Evolutionary conservation across 2,797 vertebrate genomes (phyloP), one percentile per base, ranked within the genome.

Genomic region (Anableps anableps): DNA sequence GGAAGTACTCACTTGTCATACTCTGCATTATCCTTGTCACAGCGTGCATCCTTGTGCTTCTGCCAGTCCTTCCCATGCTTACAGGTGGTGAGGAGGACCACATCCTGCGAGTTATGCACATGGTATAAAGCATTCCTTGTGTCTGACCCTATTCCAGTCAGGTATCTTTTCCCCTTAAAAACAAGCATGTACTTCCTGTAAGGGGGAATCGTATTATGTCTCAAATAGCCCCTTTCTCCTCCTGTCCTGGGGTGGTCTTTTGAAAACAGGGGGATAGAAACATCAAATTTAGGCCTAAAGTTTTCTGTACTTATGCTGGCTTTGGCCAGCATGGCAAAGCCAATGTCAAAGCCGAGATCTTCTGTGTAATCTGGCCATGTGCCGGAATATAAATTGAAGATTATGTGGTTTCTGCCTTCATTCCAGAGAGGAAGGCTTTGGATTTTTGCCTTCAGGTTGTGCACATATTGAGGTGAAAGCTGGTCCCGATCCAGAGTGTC

Each of bases 21-120:
- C 89, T 99, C 98, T 0, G 96, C 85, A 88, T 99, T 99, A 97
- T 99, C 98, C 93, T 93, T 94, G 86, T 99, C 98, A 84, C 99
- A 99, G 93, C 99, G 98, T 48, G 96, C 96, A 85, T 99, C 99
- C 94, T 99, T 99, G 95, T 99, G 98, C 93, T 97, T 99, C 93
- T 99, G 98, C 99, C 99, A 99, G 96, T 99, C 99, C 92, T 99
- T 99, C 80, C 99, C 99, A 79, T 99, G 99, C 91, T 98, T 99
- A 95, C 99, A 99, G 77, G 99, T 99, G 92, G 98, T 99, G 93
- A 99, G 96, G 85, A 99, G 98, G 86, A 99, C 94, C 87, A 99
- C 97, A 75, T 99, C 98, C 94, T 99, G 97, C 0, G 97, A 97
- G 85, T 99, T 99, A 87, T 99, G 98, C 83, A 99, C 97, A 86